phyloP scores from a whole-genome alignment of 1,140 invertebrate species.

The Cephus cinctus region DNA sequence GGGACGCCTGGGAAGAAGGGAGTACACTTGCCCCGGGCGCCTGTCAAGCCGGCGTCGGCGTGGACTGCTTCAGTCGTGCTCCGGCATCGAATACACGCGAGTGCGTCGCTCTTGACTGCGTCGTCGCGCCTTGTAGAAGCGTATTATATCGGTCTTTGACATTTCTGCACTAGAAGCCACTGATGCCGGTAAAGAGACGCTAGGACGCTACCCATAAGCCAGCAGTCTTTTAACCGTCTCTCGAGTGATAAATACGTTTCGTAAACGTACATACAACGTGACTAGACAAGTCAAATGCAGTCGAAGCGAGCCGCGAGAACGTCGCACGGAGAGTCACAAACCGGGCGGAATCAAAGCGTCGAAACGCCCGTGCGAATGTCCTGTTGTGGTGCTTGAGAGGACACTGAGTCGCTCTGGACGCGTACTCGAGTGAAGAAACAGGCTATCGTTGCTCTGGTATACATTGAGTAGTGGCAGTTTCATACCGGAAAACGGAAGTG shows the following conservation, averaged over 20 bases:
- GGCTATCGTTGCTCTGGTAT: too few relatives aligned
- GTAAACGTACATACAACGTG: not conserved
- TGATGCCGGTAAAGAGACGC: not conserved
- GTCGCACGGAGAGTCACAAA: not conserved
- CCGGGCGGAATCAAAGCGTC: constrained; percentile 1
- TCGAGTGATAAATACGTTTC: not conserved
- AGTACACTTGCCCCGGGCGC: constrained; percentile 1
- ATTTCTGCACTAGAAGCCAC: too few relatives aligned
- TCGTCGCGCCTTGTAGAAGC: not conserved
- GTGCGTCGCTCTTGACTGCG: not conserved
- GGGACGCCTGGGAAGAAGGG: too few relatives aligned
- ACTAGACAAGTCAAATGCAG: constrained; percentile 2
- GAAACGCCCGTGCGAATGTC: constrained; percentile 3
- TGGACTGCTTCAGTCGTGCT: constrained; percentile 26
- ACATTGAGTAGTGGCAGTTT: too few relatives aligned
- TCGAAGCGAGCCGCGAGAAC: not conserved
- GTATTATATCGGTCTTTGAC: not conserved
- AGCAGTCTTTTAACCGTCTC: not conserved
- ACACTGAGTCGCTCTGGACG: too few relatives aligned
- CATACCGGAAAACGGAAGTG: too few relatives aligned
- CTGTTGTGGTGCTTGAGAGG: constrained; percentile 3
- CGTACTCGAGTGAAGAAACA: too few relatives aligned
- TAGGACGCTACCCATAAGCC: not conserved
- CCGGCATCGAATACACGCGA: constrained; percentile 15
- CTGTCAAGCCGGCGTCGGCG: constrained; percentile 34